These are phyloP conservation scores for Tholera decimalis DNA, from an alignment of 2,888 invertebrate species.

Conservation along the genomic window DNA sequence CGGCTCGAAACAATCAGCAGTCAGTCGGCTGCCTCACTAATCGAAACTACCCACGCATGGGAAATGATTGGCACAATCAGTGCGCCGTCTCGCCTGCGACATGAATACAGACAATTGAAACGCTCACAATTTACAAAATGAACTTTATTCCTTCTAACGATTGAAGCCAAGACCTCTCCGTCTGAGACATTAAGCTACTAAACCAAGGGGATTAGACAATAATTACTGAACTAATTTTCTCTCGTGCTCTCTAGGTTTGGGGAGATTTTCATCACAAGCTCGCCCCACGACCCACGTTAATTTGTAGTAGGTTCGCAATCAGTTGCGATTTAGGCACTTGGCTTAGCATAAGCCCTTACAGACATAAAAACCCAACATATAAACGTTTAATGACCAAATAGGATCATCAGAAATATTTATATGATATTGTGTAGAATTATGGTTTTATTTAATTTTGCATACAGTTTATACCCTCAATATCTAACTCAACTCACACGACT, in stretches of 20 bases:
- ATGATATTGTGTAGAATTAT: constrained; percentile 4
- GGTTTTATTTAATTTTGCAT: constrained; percentile 2
- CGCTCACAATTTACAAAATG: constrained; percentile 45
- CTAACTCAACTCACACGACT: no score
- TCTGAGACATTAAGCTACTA: constrained; percentile 65
- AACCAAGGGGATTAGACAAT: constrained; percentile 65
- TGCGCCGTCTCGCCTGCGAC: constrained; percentile 25
- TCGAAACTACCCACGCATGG: constrained; percentile 51
- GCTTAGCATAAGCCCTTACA: constrained; percentile 62
- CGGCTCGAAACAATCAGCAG: constrained; percentile 29
- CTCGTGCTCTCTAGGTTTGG: constrained; percentile 64
- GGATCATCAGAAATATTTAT: constrained; percentile 26
- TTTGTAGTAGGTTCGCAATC: constrained; percentile 68
- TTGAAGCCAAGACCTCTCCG: constrained; percentile 56
- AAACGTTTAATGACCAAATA: constrained; percentile 56
- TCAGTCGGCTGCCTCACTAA: constrained; percentile 34
- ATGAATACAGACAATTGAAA: constrained; percentile 33
- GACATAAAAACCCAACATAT: constrained; percentile 62
- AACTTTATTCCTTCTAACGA: constrained; percentile 54
- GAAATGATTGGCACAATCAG: constrained; percentile 54
- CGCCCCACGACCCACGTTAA: constrained; percentile 64
- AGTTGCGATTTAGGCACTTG: constrained; percentile 63
- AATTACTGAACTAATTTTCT: constrained; percentile 70
- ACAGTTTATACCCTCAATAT: background rate
- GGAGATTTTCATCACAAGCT: constrained; percentile 65